Base-by-base conservation (phyloP, 2,888 invertebrate genomes). In the Leptinotarsa haldemani region DNA sequence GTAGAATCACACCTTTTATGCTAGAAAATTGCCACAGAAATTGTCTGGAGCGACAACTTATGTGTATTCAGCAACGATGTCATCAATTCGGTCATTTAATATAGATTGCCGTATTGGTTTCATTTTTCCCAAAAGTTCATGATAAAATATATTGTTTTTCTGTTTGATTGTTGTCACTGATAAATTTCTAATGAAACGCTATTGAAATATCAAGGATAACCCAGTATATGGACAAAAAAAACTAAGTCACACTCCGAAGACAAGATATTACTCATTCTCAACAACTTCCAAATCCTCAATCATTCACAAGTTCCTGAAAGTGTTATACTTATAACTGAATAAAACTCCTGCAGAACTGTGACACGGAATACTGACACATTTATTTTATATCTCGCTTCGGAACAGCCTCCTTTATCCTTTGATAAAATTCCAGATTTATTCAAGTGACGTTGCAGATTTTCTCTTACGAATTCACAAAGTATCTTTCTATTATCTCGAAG, bases 321-420 rank as follows among this genome's bases (percentile, higher is more conserved):
- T 18, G 13, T 15, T 20, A 56, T 22, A 56, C 22, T 22, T 4
- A 12, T 22, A 13, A 20, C 9, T 4, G 56, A 22, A 56, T 56
- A 13, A 22, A 56, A 56, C 22, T 56, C 22, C 22, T 4, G 15
- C 20, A 20, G 56, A 56, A 22, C 56, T 15, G 22, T 22, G 18
- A 56, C 22, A 56, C 56, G 22, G 15, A 56, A 56, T 52, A 52
- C 52, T 18, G 9, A 52, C 9, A 52, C 56, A 56, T 56, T 56
- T 15, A 56, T 56, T 56, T 56, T 13, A 22, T 4, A 56, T 20
- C 56, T 56, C 56, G 12, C 56, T 20, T 50, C 50, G 22, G 15
- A 20, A 56, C 13, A 4, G 22, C 20, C 12, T 56, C 22, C 22
- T 22, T 22, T 13, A 25, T 13, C 22, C 56, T 56, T 56, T 56